Base-by-base conservation (phyloP, 2,888 invertebrate genomes). In the Pachymerium ferrugineum region DNA sequence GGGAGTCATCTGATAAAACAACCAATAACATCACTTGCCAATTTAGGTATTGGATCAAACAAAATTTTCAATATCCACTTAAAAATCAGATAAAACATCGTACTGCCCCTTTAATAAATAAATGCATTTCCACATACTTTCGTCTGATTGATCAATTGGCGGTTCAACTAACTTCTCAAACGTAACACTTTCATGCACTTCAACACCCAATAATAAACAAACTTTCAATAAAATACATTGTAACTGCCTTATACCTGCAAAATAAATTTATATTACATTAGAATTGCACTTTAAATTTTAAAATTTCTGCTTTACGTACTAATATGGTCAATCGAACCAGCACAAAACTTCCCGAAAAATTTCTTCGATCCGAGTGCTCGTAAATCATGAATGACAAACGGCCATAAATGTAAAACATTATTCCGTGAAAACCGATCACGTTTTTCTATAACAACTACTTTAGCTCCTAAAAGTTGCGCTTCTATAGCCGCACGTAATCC, bases 301-400 rank as follows among this genome's bases (percentile, higher is more conserved):
- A 35, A n/a, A 33, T 16, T 8, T 33, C 1, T 33, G 8, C n/a
- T 30, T 33, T 19, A 22, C 85, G 83, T 81, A 86, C 97, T 95
- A 80, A 99, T 97, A 83, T 99, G 98, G 83, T 99, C 97, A 77
- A 99, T 97, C 76, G 96, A 89, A 22, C 97, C 98, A 0, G 97
- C 97, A 85, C 98, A 98, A 84, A 99, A 99, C 84, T 97, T 97
- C 16, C 97, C 97, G 82, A 95, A 97, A 86, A 99, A 98, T 82
- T 97, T 96, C 83, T 99, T 99, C 19, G 97, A 97, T 22, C 97
- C 98, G 30, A 98, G 87, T 77, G 90, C 90, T 74, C 92, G 88
- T 78, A 99, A 86, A 84, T 99, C 98, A 78, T 95, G 92, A 76
- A 99, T 98, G 67, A 98, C 94, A 84, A 94, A 97, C 70, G 97